Evolutionary conservation across 2,113 vertebrate species (phyloP).

Genomic region (Odontophorus gujanensis): DNA sequence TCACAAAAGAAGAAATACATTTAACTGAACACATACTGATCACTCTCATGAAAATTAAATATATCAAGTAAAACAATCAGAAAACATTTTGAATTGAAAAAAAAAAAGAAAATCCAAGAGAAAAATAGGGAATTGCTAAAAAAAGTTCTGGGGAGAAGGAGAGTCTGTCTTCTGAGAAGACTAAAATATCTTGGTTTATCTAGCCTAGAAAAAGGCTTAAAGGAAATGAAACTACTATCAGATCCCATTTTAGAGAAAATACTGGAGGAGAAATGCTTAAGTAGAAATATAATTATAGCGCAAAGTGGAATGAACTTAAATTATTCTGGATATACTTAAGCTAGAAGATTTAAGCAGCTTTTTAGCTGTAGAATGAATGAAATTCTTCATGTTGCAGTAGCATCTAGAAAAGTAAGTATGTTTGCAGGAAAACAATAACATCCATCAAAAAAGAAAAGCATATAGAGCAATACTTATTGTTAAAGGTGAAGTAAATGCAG

Average conservation of each 20-base stretch:
- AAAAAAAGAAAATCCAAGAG: not conserved
- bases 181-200: not conserved
- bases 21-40: not conserved
- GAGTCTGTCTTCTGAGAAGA: not conserved
- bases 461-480: not conserved
- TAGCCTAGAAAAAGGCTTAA: not conserved
- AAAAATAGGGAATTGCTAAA: not conserved
- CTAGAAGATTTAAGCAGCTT: not conserved
- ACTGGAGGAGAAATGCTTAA: not conserved
- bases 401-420: not conserved
- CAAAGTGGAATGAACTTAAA: not conserved
- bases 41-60: not conserved
- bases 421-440: not conserved
- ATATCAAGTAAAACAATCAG: not conserved
- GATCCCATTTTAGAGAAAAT: not conserved
- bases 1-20: not conserved
- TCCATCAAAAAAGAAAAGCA: not conserved
- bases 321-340: not conserved
- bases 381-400: not conserved
- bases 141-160: not conserved
- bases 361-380: not conserved
- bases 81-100: not conserved
- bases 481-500: not conserved
- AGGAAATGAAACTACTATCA: not conserved
- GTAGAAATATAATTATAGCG: not conserved